Conservation (phyloP, 1,140 invertebrate species). For the Orchesella cincta region DNA sequence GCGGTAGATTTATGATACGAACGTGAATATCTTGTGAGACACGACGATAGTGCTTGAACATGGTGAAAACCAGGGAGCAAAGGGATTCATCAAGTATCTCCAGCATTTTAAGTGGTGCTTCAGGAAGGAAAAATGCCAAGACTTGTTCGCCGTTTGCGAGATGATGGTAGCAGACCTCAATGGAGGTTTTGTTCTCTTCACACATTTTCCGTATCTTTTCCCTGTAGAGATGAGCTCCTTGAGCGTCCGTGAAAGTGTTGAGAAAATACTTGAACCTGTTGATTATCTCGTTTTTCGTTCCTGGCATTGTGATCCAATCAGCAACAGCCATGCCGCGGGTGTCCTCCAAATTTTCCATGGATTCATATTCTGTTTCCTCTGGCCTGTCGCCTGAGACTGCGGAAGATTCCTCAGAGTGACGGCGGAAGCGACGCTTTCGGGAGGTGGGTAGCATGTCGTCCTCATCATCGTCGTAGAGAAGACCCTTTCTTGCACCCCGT, state of each 20-base stretch:
- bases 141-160: conserved; percentile 88
- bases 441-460: conserved; percentile 64
- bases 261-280: conserved; percentile 96
- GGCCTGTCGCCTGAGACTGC: conserved; percentile 77
- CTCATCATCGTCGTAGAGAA: conserved; percentile 67
- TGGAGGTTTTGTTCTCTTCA: conserved; percentile 77
- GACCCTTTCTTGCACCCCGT: conserved; percentile 64
- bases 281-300: conserved; percentile 92
- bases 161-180: conserved; percentile 90
- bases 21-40: conserved; percentile 92
- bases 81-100: conserved; percentile 89
- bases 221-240: conserved; percentile 85
- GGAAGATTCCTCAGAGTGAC: not conserved
- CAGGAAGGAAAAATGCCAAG: conserved; percentile 93
- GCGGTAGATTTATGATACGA: conserved; percentile 88
- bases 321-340: conserved; percentile 85
- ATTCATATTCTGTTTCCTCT: conserved; percentile 80
- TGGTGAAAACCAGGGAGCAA: conserved; percentile 88
- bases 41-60: conserved; percentile 94
- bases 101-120: conserved; percentile 94
- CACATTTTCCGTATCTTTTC: conserved; percentile 94
- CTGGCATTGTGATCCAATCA: conserved; percentile 95
- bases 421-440: conserved; percentile 70
- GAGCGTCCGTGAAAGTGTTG: conserved; percentile 82
- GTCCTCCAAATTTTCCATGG: conserved; percentile 97